phyloP scores from a whole-genome alignment of 2,797 vertebrate species.

The Eleutherodactylus coqui region DNA sequence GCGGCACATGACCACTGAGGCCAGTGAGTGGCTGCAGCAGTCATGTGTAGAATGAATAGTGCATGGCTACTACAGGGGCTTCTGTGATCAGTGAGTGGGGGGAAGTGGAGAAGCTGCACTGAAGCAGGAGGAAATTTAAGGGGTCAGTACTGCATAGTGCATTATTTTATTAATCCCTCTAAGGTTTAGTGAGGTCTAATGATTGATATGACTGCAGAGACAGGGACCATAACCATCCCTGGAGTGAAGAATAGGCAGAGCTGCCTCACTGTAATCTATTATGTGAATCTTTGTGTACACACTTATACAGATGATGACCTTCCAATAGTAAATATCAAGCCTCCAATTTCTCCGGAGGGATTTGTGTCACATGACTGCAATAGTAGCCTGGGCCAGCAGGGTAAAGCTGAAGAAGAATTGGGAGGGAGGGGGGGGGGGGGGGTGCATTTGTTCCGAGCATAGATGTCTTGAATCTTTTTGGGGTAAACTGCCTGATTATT shows the following conservation, averaged over 20 bases:
- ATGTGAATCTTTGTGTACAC: conserved; percentile 41
- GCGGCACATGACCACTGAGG: too few species aligned
- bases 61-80: too few species aligned
- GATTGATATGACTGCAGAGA: too few species aligned
- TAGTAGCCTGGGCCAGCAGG: background rate
- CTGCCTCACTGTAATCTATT: background rate
- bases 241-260: background rate
- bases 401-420: background rate
- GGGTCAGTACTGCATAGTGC: too few species aligned
- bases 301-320: conserved; percentile 64
- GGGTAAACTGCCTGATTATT: background rate
- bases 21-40: too few species aligned
- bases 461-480: background rate
- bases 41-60: too few species aligned
- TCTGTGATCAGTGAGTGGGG: too few species aligned
- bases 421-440: background rate
- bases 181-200: too few species aligned
- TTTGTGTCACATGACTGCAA: background rate
- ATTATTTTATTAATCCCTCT: too few species aligned
- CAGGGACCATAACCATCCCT: background rate
- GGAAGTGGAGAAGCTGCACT: too few species aligned
- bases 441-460: background rate
- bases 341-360: background rate
- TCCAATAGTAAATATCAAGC: conserved; percentile 60
- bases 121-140: too few species aligned